Conservation (phyloP, 2,797 vertebrate species). For the Nannoperca obscura region DNA sequence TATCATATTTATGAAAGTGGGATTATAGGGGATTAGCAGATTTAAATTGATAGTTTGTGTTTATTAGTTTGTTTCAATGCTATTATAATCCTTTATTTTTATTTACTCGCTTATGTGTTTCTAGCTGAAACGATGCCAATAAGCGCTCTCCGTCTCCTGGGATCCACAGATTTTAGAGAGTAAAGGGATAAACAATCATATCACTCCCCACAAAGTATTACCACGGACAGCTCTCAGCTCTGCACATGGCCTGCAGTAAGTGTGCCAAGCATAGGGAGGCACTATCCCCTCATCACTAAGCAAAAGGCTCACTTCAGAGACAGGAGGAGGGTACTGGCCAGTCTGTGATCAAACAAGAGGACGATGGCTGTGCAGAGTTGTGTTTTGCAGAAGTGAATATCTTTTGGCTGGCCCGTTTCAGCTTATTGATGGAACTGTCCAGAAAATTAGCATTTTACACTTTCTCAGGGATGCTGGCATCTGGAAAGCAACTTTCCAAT, state of each 20-base stretch:
- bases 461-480: conserved; percentile 89
- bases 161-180: conserved; percentile 54
- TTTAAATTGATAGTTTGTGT: conserved; percentile 66
- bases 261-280: conserved; percentile 68
- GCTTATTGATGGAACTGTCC: conserved; percentile 66
- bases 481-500: conserved; percentile 83
- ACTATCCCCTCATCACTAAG: conserved; percentile 55
- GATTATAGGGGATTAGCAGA: conserved; percentile 51
- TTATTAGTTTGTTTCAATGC: conserved; percentile 70
- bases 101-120: conserved; percentile 67
- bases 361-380: conserved; percentile 45
- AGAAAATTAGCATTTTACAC: conserved; percentile 75
- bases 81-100: conserved; percentile 68
- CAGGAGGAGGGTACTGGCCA: conserved; percentile 3
- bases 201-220: conserved; percentile 51
- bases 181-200: conserved; percentile 37
- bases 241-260: conserved; percentile 71
- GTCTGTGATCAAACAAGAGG: conserved; percentile 33
- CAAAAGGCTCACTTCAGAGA: conserved; percentile 22
- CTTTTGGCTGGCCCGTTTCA: conserved; percentile 57
- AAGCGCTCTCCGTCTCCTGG: conserved; percentile 53
- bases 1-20: conserved; percentile 60
- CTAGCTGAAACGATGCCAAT: conserved; percentile 66
- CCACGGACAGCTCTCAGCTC: conserved; percentile 75
- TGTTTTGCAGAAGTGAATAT: conserved; percentile 63